A percentile compares a stretch with the other conserved stretches of the same genome.
These are phyloP conservation scores for Chaetodon auriga DNA, from an alignment of 2,113 vertebrate species.

Conservation along the genomic window DNA sequence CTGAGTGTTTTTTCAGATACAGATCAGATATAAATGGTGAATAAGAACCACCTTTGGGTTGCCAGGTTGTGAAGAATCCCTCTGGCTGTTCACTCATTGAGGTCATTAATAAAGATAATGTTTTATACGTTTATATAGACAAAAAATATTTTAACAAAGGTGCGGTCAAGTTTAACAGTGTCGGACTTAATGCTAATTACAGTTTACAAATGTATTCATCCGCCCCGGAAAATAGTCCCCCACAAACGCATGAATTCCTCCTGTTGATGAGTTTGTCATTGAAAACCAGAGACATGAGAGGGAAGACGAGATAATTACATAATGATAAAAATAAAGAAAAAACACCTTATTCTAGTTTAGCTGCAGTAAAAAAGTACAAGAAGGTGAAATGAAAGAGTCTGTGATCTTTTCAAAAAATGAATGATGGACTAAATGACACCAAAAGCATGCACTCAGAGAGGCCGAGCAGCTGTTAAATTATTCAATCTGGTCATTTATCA, in stretches of 20 bases:
- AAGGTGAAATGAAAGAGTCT: neutral
- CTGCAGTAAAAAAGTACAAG: neutral
- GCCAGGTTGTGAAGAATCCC: too few relatives aligned
- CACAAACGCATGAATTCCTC: neutral
- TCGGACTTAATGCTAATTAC: neutral
- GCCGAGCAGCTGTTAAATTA: slow-evolving; percentile 10
- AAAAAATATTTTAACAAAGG: too few relatives aligned
- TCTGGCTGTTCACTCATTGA: too few relatives aligned
- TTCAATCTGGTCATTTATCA: slow-evolving; percentile 2
- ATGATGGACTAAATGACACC: neutral
- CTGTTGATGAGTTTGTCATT: too few relatives aligned
- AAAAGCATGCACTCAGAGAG: neutral
- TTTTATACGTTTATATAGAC: too few relatives aligned
- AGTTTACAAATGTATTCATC: neutral
- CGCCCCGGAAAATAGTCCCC: neutral
- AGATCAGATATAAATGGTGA: too few relatives aligned
- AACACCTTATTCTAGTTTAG: neutral
- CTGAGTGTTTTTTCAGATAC: too few relatives aligned
- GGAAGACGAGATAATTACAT: neutral
- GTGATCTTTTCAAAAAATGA: neutral
- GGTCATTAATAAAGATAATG: too few relatives aligned
- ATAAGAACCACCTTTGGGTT: too few relatives aligned
- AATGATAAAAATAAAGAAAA: neutral
- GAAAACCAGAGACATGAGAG: too few relatives aligned
- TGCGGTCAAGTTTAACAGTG: too few relatives aligned